Conservation (phyloP, 2,797 vertebrate genomes). For the Centropyge bicolor region DNA sequence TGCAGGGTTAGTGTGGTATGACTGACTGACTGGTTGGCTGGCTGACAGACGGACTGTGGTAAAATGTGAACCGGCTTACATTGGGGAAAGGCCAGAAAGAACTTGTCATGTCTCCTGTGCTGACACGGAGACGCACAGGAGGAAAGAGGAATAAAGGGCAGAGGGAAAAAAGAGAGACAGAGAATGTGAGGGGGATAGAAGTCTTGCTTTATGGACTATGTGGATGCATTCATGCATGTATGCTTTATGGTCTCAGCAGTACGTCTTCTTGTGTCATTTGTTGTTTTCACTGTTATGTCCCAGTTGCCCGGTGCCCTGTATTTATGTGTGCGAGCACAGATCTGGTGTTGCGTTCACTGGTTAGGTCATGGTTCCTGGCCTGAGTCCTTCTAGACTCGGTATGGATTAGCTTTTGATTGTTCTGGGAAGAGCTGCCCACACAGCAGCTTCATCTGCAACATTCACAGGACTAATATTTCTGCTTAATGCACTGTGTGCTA, state of each 20-base stretch:
- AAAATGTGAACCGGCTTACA: constrained; percentile 71
- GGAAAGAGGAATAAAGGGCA: constrained; percentile 46
- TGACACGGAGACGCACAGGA: constrained; percentile 70
- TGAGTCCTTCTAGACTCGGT: constrained; percentile 18
- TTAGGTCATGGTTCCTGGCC: constrained; percentile 58
- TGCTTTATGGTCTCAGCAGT: constrained; percentile 29
- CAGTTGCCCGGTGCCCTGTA: constrained; percentile 39
- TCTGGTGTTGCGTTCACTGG: constrained; percentile 37
- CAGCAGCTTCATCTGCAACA: constrained; percentile 23
- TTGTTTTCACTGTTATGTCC: constrained; percentile 58
- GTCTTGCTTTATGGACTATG: constrained; percentile 48
- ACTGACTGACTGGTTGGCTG: constrained; percentile 63
- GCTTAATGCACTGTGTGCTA: constrained; percentile 6
- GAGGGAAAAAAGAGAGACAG: constrained; percentile 34
- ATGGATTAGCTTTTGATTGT: constrained; percentile 50
- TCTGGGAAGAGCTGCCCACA: constrained; percentile 44
- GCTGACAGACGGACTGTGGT: constrained; percentile 73
- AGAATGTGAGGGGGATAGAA: constrained; percentile 44
- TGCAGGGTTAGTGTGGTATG: constrained; percentile 60
- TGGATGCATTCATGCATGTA: constrained; percentile 56
- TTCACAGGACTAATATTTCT: constrained; percentile 33
- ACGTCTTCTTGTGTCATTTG: constrained; percentile 53
- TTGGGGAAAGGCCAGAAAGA: constrained; percentile 74
- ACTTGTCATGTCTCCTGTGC: constrained; percentile 79
- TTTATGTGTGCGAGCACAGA: constrained; percentile 38